phyloP scores from a whole-genome alignment of 2,888 invertebrate genomes.

The Crossocerus cetratus region DNA sequence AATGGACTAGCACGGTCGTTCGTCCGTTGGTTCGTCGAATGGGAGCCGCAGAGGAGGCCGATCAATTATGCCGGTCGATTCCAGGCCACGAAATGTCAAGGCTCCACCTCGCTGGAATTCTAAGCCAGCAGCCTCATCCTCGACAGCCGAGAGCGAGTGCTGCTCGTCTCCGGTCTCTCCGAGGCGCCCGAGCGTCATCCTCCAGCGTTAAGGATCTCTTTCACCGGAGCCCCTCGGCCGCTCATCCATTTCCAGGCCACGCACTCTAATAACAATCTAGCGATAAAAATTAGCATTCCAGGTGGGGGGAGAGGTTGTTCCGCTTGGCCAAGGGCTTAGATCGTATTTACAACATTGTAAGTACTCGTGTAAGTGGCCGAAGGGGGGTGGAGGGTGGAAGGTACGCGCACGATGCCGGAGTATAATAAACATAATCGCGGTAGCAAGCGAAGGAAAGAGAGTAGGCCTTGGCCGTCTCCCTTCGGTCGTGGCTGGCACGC shows the following conservation, averaged over 20 bases:
- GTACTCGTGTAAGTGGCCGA: slow-evolving; percentile 39
- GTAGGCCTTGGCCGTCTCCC: slow-evolving; percentile 74
- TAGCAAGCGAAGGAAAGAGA: slow-evolving; percentile 65
- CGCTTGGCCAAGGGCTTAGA: background rate
- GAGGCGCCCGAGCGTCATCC: slow-evolving; percentile 36
- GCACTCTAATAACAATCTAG: background rate
- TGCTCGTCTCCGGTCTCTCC: slow-evolving; percentile 25
- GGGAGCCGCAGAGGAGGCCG: slow-evolving; percentile 64
- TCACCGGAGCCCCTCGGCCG: slow-evolving; percentile 16
- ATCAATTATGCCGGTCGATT: slow-evolving; percentile 70
- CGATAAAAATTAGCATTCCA: background rate
- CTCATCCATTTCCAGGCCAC: slow-evolving; percentile 28
- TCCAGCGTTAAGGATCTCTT: slow-evolving; percentile 33
- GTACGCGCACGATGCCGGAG: slow-evolving; percentile 56
- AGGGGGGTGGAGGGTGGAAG: slow-evolving; percentile 46
- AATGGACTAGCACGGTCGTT: slow-evolving; percentile 59
- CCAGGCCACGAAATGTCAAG: slow-evolving; percentile 70
- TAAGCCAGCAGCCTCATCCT: slow-evolving; percentile 59
- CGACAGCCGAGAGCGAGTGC: slow-evolving; percentile 38
- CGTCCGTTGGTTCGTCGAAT: slow-evolving; percentile 65
- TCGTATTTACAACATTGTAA: slow-evolving; percentile 35
- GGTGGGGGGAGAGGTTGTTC: background rate
- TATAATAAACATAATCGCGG: slow-evolving; percentile 74
- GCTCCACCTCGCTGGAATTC: slow-evolving; percentile 67
- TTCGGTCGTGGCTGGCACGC: slow-evolving; percentile 74